phyloP scores from a whole-genome alignment of 1,140 invertebrate genomes.

The Drosophila orosa region DNA sequence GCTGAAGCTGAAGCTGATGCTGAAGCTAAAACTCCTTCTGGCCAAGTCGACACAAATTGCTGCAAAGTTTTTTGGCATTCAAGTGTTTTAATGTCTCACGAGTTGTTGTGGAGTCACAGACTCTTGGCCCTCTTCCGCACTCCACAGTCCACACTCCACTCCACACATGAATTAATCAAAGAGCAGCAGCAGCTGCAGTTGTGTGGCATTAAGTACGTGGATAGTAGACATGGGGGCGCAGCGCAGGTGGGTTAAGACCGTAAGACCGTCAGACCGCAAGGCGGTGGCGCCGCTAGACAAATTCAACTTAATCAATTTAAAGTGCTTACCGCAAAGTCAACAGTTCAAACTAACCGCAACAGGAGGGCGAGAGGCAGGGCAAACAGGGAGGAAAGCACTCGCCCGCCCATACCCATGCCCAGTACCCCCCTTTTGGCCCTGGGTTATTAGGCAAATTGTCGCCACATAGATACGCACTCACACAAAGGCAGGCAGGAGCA shows the following conservation, averaged over 20 bases:
- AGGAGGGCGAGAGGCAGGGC: constrained; percentile 13
- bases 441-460: constrained; percentile 78
- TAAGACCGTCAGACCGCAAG: constrained; percentile 44
- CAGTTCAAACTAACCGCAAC: constrained; percentile 81
- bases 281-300: constrained; percentile 68
- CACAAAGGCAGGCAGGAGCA: constrained; percentile 17
- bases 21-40: constrained; percentile 56
- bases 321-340: constrained; percentile 79
- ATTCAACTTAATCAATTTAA: constrained; percentile 82
- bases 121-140: constrained; percentile 26
- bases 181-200: constrained; percentile 51
- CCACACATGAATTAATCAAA: constrained; percentile 69
- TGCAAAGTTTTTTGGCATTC: constrained; percentile 71
- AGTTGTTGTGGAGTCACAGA: constrained; percentile 48
- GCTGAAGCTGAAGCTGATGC: constrained; percentile 20
- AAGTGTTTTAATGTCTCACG: constrained; percentile 81
- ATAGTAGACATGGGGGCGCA: constrained; percentile 7
- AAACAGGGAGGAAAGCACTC: constrained; percentile 2
- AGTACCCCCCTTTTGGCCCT: constrained; percentile 4
- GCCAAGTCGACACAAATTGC: constrained; percentile 67
- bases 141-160: constrained; percentile 3
- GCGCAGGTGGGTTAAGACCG: constrained; percentile 19
- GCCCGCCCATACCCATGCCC: background rate
- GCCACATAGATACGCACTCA: constrained; percentile 44
- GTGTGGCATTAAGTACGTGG: constrained; percentile 66